Conservation (phyloP, 2,888 invertebrate genomes). For the Cephus nigrinus region DNA sequence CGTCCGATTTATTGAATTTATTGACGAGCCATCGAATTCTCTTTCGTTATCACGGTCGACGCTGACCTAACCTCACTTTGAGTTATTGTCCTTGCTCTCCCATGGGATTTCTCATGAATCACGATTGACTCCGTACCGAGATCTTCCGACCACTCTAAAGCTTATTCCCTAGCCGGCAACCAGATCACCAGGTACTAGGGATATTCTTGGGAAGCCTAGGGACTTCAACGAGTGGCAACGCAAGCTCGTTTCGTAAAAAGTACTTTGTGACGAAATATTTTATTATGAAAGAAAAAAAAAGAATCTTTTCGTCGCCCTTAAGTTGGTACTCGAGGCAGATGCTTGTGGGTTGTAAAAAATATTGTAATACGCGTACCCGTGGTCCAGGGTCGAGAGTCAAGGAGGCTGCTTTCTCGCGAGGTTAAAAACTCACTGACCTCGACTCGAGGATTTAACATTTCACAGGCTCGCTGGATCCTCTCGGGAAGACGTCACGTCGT, state of each 20-base stretch:
- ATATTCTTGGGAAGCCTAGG: background rate
- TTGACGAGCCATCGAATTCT: constrained; percentile 6
- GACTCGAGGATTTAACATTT: background rate
- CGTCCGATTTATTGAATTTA: constrained; percentile 30
- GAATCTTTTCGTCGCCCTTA: background rate
- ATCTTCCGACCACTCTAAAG: background rate
- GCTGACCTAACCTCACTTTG: constrained; percentile 3
- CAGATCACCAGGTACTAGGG: background rate
- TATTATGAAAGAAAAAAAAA: background rate
- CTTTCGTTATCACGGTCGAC: background rate
- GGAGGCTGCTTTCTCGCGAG: background rate
- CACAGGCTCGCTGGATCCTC: background rate
- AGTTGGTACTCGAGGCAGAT: background rate
- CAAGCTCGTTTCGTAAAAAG: background rate
- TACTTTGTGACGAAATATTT: background rate
- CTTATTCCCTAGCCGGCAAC: background rate
- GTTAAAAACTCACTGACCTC: background rate
- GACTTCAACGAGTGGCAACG: background rate
- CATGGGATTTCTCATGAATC: constrained; percentile 4
- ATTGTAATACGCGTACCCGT: background rate
- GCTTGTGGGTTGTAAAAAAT: background rate
- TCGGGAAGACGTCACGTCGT: background rate
- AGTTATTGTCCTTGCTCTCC: background rate
- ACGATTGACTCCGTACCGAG: background rate
- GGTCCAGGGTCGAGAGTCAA: background rate